A percentile compares a stretch with the other conserved stretches of the same genome.
Conservation (phyloP, 2,888 invertebrate species). For the Ochropacha duplaris region DNA sequence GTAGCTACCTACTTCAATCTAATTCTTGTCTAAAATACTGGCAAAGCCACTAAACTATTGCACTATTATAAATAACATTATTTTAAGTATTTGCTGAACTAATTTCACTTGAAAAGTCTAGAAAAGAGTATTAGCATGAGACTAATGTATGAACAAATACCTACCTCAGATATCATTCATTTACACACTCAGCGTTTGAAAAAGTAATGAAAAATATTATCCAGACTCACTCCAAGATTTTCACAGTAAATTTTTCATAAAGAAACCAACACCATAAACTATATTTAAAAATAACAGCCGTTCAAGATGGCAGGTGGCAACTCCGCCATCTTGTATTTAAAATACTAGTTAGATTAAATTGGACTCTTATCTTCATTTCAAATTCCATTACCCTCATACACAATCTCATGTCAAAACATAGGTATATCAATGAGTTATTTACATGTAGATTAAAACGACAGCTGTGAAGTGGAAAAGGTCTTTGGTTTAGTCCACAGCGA, state of each 20-base stretch:
- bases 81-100: conserved; percentile 38
- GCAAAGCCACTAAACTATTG: conserved; percentile 6
- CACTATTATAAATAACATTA: conserved; percentile 7
- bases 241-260: too few relatives aligned
- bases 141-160: conserved; percentile 6
- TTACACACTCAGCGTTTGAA: not conserved
- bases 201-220: too few relatives aligned
- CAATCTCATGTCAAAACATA: conserved; percentile 18
- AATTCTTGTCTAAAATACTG: conserved; percentile 12
- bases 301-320: too few relatives aligned
- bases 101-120: conserved; percentile 20
- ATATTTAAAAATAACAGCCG: too few relatives aligned
- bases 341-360: not conserved
- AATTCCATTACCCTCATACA: not conserved
- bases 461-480: conserved; percentile 20
- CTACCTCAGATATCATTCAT: not conserved
- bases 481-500: conserved; percentile 28
- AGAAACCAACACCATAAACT: too few relatives aligned
- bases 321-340: too few relatives aligned
- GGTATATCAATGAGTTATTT: conserved; percentile 29
- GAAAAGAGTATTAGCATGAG: conserved; percentile 17
- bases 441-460: conserved; percentile 22
- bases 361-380: not conserved
- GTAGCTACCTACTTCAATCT: not conserved
- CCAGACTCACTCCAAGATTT: too few relatives aligned